Evolutionary conservation across 2,888 invertebrate genomes (phyloP), one percentile per base, ranked within the genome.

Genomic region (Pammene aurita): DNA sequence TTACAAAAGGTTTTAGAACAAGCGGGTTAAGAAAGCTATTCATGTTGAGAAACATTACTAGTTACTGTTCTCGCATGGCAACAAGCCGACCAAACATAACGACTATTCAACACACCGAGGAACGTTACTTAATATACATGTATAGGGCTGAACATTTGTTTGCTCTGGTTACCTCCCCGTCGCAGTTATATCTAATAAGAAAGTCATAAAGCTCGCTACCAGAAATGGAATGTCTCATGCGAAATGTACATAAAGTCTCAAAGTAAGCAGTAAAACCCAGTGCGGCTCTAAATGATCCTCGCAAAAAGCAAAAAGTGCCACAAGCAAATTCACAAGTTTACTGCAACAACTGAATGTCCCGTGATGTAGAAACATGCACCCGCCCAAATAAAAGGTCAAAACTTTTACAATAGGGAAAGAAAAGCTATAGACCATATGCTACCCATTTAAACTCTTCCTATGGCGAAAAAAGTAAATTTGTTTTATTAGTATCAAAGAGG

Each of bases 401-500:
- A 89, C 84, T 89, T 87, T 74, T 69, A 77, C 79, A 82, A 84
- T 85, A 82, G 77, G 73, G 73, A 71, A 83, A 82, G 77, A 81
- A 86, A 85, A 80, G 82, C 81, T 79, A 86, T 87, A 83, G 80
- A 82, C 85, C 86, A 88, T 85, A 89, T 87, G 88, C 79, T 86
- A 82, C 81, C 81, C 78, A 77, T 78, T 79, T 81, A 77, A 83
- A 89, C 84, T 87, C 85, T 84, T 84, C 78, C 81, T 68, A 81
- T 76, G 75, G 76, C 81, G 80, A 84, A 85, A 81, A 90, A 89
- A 89, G 86, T 86, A 85, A 90, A 90, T 90, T 91, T 89, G 86
- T 90, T 89, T 90, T 92, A 92, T 89, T 89, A 89, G 85, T 89
- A 91, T 88, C 85, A 90, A 90, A 90, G 84, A 85, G 84, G 84